Evolutionary conservation across 2,113 vertebrate species (phyloP).

Genomic region (Corythornis vintsioides): DNA sequence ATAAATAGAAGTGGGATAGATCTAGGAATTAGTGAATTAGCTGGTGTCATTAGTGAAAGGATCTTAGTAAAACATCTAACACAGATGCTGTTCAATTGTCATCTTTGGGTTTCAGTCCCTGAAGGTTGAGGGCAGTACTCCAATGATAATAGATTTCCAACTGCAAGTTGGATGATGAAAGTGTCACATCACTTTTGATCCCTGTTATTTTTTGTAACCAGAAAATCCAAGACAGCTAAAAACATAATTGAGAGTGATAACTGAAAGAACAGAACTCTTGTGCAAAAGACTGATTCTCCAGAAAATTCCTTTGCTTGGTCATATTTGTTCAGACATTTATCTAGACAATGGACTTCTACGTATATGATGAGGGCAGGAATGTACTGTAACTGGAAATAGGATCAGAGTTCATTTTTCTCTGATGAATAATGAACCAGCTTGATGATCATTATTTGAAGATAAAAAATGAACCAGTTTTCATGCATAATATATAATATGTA

Average conservation of each 20-base stretch:
- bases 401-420: constrained; percentile 60
- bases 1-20: background rate
- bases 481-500: constrained; percentile 63
- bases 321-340: constrained; percentile 41
- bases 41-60: background rate
- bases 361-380: constrained; percentile 1
- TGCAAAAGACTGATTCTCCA: background rate
- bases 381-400: constrained; percentile 29
- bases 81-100: background rate
- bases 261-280: background rate
- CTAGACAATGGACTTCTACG: background rate
- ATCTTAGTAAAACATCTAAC: background rate
- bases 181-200: background rate
- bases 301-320: constrained; percentile 15
- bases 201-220: background rate
- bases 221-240: background rate
- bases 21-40: background rate
- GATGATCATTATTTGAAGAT: constrained; percentile 64
- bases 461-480: constrained; percentile 67
- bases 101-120: background rate
- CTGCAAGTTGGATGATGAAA: background rate
- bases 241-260: background rate
- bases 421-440: constrained; percentile 66
- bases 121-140: background rate
- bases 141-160: background rate